phyloP scores from a whole-genome alignment of 2,113 vertebrate genomes.

The Notothenia coriiceps region DNA sequence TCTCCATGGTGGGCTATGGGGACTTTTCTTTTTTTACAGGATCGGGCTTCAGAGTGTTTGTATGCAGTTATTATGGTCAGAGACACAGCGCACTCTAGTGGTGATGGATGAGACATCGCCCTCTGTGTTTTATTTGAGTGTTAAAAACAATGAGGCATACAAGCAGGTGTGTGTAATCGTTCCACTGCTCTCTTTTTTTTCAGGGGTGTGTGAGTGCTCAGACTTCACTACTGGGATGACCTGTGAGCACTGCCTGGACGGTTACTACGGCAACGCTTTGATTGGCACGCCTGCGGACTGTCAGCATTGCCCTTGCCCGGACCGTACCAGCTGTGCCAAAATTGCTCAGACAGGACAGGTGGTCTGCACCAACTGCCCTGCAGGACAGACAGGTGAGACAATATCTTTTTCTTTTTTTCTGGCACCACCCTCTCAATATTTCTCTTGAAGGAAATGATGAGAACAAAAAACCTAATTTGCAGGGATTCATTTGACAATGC shows the following conservation, averaged over 20 bases:
- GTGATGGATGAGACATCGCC: conserved; percentile 18
- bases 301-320: conserved; percentile 91
- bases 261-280: conserved; percentile 92
- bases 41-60: conserved; percentile 11
- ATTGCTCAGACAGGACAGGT: conserved; percentile 85
- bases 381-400: conserved; percentile 89
- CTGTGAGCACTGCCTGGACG: conserved; percentile 90
- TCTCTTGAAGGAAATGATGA: conserved; percentile 23
- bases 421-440: not conserved
- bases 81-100: conserved; percentile 82
- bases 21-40: conserved; percentile 24
- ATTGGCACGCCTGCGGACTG: conserved; percentile 84
- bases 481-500: not conserved
- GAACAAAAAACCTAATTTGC: conserved; percentile 13
- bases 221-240: conserved; percentile 89
- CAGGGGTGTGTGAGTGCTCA: conserved; percentile 89
- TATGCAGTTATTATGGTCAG: conserved; percentile 40
- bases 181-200: conserved; percentile 40
- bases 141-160: conserved; percentile 4
- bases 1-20: conserved; percentile 55
- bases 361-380: conserved; percentile 92
- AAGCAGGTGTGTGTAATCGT: conserved; percentile 31
- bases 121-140: conserved; percentile 15
- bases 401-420: not conserved
- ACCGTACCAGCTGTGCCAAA: conserved; percentile 82